Conservation (phyloP, 1,140 invertebrate genomes). For the Chymomyza costata region DNA sequence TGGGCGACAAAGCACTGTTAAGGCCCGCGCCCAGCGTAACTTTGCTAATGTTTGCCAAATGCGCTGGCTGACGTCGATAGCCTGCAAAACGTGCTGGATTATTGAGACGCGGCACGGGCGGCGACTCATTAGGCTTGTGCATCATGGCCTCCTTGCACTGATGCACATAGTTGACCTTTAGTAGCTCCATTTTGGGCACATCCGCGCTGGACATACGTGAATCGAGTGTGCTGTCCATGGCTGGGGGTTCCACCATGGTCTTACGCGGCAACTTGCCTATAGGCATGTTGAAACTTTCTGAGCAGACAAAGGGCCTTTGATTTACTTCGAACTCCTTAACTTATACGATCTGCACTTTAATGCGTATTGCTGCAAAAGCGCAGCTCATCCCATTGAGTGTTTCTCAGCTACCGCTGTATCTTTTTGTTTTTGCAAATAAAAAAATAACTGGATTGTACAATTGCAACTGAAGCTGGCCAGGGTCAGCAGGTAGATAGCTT, state of each 20-base stretch:
- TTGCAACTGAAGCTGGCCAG: too few relatives aligned
- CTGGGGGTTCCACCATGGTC: slow-evolving; percentile 11
- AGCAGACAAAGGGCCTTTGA: too few relatives aligned
- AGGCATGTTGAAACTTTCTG: slow-evolving; percentile 47
- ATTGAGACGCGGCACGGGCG: slow-evolving; percentile 20
- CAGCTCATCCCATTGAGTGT: too few relatives aligned
- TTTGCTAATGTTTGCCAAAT: background rate
- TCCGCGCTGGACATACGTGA: slow-evolving; percentile 48
- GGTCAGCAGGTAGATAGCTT: too few relatives aligned
- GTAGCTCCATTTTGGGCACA: slow-evolving; percentile 66
- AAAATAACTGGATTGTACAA: too few relatives aligned
- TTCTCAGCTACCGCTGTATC: too few relatives aligned
- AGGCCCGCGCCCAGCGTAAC: background rate
- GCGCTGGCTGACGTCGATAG: slow-evolving; percentile 21
- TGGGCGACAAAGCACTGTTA: background rate
- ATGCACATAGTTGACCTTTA: slow-evolving; percentile 69
- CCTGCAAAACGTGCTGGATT: slow-evolving; percentile 43
- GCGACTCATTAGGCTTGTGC: slow-evolving; percentile 40
- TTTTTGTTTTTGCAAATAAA: too few relatives aligned
- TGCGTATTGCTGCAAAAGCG: too few relatives aligned
- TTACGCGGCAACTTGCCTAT: slow-evolving; percentile 35
- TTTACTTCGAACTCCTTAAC: slow-evolving; percentile 14
- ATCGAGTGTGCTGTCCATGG: slow-evolving; percentile 47
- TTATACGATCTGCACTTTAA: background rate
- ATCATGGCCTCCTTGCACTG: slow-evolving; percentile 62